Percentiles rank a stretch among this genome's conserved stretches.
phyloP scores from a whole-genome alignment of 2,113 vertebrate species.

The Marcusenius ussheri region DNA sequence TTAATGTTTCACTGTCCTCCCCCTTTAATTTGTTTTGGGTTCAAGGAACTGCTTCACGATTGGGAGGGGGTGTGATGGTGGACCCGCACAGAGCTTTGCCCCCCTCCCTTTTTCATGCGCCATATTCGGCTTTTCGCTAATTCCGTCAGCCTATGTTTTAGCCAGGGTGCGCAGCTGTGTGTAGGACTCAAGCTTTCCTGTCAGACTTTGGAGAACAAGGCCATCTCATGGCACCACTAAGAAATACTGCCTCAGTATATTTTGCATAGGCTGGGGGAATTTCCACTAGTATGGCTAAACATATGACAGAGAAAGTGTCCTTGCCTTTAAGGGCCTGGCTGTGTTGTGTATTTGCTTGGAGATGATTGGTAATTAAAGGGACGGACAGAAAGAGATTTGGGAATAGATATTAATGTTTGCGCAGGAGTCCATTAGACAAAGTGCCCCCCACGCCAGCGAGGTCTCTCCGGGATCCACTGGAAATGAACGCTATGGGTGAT shows the following conservation, averaged over 20 bases:
- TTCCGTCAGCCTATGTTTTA: background rate
- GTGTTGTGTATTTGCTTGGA: background rate
- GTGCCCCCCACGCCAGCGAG: background rate
- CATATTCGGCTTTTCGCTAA: conserved; percentile 32
- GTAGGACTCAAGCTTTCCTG: background rate
- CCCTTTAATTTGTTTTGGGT: conserved; percentile 23
- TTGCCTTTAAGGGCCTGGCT: background rate
- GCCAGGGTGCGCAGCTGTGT: background rate
- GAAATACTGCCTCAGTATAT: background rate
- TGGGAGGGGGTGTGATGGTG: conserved; percentile 11
- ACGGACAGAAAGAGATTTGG: background rate
- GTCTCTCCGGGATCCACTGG: conserved; percentile 16
- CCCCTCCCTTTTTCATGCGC: conserved; percentile 30
- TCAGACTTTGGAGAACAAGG: background rate
- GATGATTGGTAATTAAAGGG: conserved; percentile 8
- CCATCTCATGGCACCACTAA: background rate
- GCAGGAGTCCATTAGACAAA: conserved; percentile 27
- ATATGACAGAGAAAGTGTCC: background rate
- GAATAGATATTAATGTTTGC: conserved; percentile 13
- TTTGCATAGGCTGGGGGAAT: background rate
- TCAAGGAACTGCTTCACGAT: conserved; percentile 21
- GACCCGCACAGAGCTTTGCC: conserved; percentile 25
- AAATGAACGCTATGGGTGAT: conserved; percentile 44
- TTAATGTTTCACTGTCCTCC: conserved; percentile 32
- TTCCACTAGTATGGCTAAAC: background rate